Percentiles rank a stretch among this genome's conserved stretches.
phyloP scores from a whole-genome alignment of 2,113 vertebrate species.

The Notechis scutatus region DNA sequence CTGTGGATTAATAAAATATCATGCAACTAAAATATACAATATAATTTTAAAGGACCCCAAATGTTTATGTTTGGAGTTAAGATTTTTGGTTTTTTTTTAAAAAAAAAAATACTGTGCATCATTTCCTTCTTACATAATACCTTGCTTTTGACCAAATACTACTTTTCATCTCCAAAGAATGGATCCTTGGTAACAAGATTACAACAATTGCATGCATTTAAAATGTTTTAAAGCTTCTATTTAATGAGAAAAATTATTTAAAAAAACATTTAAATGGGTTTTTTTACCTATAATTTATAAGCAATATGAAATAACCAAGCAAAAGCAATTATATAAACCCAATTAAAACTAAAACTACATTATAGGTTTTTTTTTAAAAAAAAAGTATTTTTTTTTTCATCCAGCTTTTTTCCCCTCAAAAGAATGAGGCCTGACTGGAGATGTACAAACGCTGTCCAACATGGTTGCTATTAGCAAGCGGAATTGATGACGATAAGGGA shows the following conservation, averaged over 20 bases:
- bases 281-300: slow-evolving; percentile 38
- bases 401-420: slow-evolving; percentile 57
- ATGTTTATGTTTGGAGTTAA: slow-evolving; percentile 48
- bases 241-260: slow-evolving; percentile 45
- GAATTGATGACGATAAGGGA: slow-evolving; percentile 55
- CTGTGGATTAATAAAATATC: slow-evolving; percentile 54
- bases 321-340: slow-evolving; percentile 59
- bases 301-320: slow-evolving; percentile 39
- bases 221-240: slow-evolving; percentile 40
- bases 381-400: slow-evolving; percentile 39
- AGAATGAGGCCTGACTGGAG: slow-evolving; percentile 71
- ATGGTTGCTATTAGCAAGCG: slow-evolving; percentile 60
- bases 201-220: slow-evolving; percentile 44
- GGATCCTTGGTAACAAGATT: slow-evolving; percentile 56
- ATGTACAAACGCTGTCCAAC: slow-evolving; percentile 68
- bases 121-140: slow-evolving; percentile 68
- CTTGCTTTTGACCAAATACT: slow-evolving; percentile 47
- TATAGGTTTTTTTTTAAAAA: slow-evolving; percentile 32
- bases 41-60: slow-evolving; percentile 61
- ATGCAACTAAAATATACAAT: slow-evolving; percentile 55
- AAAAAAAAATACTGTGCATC: slow-evolving; percentile 56
- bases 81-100: slow-evolving; percentile 1
- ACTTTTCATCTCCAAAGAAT: slow-evolving; percentile 52
- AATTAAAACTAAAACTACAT: slow-evolving; percentile 60
- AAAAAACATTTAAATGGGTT: slow-evolving; percentile 38